These are phyloP conservation scores for Nymphalis io DNA, from an alignment of 1,140 invertebrate genomes.

Conservation along the genomic window DNA sequence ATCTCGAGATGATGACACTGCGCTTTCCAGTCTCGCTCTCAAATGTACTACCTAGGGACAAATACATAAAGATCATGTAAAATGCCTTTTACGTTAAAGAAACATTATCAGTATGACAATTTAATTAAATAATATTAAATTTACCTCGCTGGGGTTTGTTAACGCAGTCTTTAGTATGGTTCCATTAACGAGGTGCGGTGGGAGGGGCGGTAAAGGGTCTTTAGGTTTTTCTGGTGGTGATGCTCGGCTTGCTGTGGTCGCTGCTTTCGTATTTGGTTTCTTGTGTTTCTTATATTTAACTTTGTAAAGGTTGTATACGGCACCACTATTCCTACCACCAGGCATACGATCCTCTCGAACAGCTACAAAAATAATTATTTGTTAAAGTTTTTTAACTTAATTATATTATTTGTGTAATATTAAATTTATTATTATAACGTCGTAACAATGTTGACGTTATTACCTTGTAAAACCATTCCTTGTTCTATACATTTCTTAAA, in stretches of 20 bases:
- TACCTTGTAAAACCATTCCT: conserved; percentile 99
- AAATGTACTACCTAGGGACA: conserved; percentile 87
- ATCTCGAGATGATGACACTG: conserved; percentile 92
- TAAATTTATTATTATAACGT: not conserved
- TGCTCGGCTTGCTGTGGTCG: conserved; percentile 75
- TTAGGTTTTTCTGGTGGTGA: conserved; percentile 77
- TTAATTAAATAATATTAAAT: not conserved
- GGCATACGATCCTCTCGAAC: conserved; percentile 99
- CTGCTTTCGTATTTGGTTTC: conserved; percentile 83
- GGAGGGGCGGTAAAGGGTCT: conserved; percentile 81
- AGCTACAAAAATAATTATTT: conserved; percentile 82
- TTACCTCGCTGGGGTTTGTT: conserved; percentile 93
- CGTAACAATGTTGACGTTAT: conserved; percentile 1
- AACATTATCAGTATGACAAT: too few species aligned
- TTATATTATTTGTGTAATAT: not conserved
- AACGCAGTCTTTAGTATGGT: conserved; percentile 96
- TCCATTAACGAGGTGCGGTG: conserved; percentile 90
- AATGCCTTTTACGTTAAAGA: not conserved
- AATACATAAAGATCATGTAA: not conserved
- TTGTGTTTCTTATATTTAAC: conserved; percentile 99
- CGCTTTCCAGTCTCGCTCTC: conserved; percentile 91
- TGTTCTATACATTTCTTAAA: conserved; percentile 99
- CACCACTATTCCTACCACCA: conserved; percentile 98
- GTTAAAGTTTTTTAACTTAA: conserved; percentile 5
- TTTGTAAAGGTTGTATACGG: conserved; percentile 99